Evolutionary conservation across 1,140 invertebrate species (phyloP), one percentile per base, ranked within the genome.

Genomic region (Hycleus cichorii): DNA sequence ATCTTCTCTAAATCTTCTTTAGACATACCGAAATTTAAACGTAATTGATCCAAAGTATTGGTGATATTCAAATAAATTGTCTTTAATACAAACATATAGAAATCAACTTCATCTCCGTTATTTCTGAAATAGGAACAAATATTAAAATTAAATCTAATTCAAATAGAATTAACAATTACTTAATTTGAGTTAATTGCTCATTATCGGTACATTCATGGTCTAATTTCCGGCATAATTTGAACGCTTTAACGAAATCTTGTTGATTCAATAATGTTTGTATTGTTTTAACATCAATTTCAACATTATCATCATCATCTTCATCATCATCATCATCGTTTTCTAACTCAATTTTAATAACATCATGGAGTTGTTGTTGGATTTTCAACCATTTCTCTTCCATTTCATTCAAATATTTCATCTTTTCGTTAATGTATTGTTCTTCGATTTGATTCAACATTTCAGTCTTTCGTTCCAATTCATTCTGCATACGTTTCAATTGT

Each of bases 351-450:
- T 56, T 40, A 39, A 71, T 49, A 27, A 58, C 53, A 25, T 54
- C 49, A 49, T 59, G 61, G 4, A 69, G 32, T 9, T 62, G 49
- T 0, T 65, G 51, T 12, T 62, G 42, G 8, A 63, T 66, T 7
- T 47, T 12, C 8, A 50, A 24, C 71, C 71, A 73, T 39, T 65
- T 45, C 3, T 50, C 48, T 45, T 70, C 62, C 6, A 69, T 24
- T 51, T 67, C 57, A 46, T 65, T 43, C 4, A 60, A 12, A 39
- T 63, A 61, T 3, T 61, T 25, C 47, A 56, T 7, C 48, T 63
- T 52, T 4, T 55, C 38, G 18, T 62, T 57, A 26, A 63, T 43
- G 12, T 69, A 49, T 45, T 66, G 46, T 9, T 57, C 39, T 49
- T 68, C 63, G 7, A 66, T 43, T 43, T 55, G n/a, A 4, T 65